Evolutionary conservation across 2,797 vertebrate genomes (phyloP), one percentile per base, ranked within the genome.

Genomic region (Manis pentadactyla): DNA sequence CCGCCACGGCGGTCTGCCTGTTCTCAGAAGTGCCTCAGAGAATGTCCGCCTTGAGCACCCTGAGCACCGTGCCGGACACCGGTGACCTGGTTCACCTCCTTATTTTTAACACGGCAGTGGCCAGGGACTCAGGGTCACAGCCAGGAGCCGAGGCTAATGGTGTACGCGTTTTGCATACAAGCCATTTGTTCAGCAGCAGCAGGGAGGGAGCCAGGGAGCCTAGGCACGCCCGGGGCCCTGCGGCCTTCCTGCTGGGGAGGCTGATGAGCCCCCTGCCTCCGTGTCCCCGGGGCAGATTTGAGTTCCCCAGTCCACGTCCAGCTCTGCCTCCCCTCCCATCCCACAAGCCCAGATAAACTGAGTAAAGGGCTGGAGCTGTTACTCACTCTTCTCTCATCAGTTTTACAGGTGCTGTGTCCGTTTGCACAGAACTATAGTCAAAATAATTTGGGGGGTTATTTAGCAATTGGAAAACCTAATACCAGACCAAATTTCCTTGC

Each of bases 141-240:
- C 21, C 6, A 15, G 4, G 7, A 63, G 17, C 13, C 8, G 27
- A 57, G 39, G 13, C 14, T 15, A 18, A 31, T 1, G 2, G 11
- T 6, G 0, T 4, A 0, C 34, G 31, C 2, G 17, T 19, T 1
- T 15, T n/a, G 74, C 25, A 0, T 15, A 4, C 31, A 3, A 37
- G 10, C 4, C 31, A 0, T 7, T 51, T 25, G 1, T 17, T 6
- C 1, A 1, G 1, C 39, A 18, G 8, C 1, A 21, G n/a, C 29
- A 2, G 59, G 42, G 7, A 14, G 25, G 4, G 59, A 31, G 59
- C 12, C 3, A 27, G 59, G 59, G 37, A n/a, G n/a, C n/a, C n/a
- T n/a, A n/a, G n/a, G n/a, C n/a, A n/a, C n/a, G 42, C 42, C 42
- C 7, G 42, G 42, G 42, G 42, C 42, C 42, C 42, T 10, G 42